Base-by-base conservation (phyloP, 2,888 invertebrate species). In the Eupeodes luniger region DNA sequence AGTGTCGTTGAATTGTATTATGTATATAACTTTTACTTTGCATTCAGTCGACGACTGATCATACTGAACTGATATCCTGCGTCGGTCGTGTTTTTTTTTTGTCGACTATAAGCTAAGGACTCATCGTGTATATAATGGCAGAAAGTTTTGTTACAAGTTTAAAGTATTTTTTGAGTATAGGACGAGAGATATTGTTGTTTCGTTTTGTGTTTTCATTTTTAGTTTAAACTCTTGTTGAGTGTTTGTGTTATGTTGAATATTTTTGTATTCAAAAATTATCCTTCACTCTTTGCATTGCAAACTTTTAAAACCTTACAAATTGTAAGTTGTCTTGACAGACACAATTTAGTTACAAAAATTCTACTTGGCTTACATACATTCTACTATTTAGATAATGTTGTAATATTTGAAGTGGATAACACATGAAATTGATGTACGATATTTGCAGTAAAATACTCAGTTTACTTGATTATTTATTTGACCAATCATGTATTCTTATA, bases 21-120 rank as follows among this genome's bases (percentile, higher is more conserved):
- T 78, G 77, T 81, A 78, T 81, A 70, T 81, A 70, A 69, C 80
- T 80, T 67, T 47, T 67, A 82, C 82, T 86, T 80, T 83, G 80
- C 83, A 83, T 83, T 80, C 80, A 83, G 83, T 76, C 83, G 80
- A 74, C 87, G 67, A 74, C 76, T 81, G 88, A 88, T 88, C 84
- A 76, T 49, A 74, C 88, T 83, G 88, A 88, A 77, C 88, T 83
- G 88, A 88, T 84, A 88, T 88, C 74, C 84, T 84, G 64, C 81
- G 88, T 27, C 27, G 2, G 27, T 27, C 40, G 40, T 40, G 40
- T 40, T 40, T 40, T 88, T 84, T 88, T 88, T 81, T 84, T 83
- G 81, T 82, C 77, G 81, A 77, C 69, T 84, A 3, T 27, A 84
- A 88, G 83, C 83, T 88, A 53, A 84, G 81, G 88, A 84, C 77